Base-by-base conservation (phyloP, 2,113 vertebrate genomes). In the Pedetes capensis region DNA sequence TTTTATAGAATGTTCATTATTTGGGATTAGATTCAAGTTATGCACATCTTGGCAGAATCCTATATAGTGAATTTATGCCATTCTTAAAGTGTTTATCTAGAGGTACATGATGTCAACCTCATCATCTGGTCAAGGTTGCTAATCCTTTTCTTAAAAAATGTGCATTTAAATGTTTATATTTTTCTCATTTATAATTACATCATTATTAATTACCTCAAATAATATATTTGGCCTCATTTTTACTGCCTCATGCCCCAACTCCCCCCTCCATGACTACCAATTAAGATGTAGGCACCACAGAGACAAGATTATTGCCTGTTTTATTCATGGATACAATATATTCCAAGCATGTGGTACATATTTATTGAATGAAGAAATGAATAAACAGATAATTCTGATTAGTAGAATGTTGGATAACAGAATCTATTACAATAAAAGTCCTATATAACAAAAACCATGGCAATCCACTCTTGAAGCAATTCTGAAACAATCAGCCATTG, bases 361-460 rank as follows among this genome's bases (percentile, higher is more conserved):
- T 2, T 61, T 17, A 92, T 51, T 78, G 51, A 88, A 22, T 88
- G 51, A 84, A n/a, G n/a, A n/a, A n/a, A 63, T 83, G 57, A 81
- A 39, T 55, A 42, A 47, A 55, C 47, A 47, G 29, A 23, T 79
- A 51, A 75, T 88, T 96, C 34, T 84, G 47, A 55, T 75, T 75
- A 51, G 44, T 66, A 74, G 79, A 55, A 80, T 87, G 10, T 63
- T 80, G 18, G 32, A 10, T n/a, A 88, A 79, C 32, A 80, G 9
- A 59, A 75, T 86, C 84, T 79, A 68, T 80, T 92, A 85, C 68
- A 37, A 39, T 61, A 74, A 68, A 90, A 87, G 23, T 64, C 3
- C 59, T 79, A 93, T 85, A 75, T 63, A 55, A 86, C 25, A 68
- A n/a, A 86, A 82, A n/a, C n/a, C n/a, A n/a, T n/a, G n/a, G n/a